These are phyloP conservation scores for Cantharis rufa DNA, from an alignment of 2,888 invertebrate species.

Conservation along the genomic window DNA sequence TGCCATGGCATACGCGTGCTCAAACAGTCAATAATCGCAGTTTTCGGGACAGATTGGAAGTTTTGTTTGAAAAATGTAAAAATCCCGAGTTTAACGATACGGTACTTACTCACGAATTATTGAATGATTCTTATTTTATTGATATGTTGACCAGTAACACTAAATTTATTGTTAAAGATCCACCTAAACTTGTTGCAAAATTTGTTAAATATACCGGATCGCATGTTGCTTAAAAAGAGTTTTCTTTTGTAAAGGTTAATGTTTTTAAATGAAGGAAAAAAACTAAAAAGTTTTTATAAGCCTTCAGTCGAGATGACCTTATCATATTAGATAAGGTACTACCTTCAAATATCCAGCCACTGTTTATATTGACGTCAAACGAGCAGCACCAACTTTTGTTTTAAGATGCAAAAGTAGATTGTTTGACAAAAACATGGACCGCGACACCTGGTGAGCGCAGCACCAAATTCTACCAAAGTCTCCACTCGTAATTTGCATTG, in stretches of 20 bases:
- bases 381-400: too few species aligned
- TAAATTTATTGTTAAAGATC: constrained; percentile 43
- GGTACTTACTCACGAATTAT: constrained; percentile 47
- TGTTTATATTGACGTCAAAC: too few species aligned
- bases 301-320: too few species aligned
- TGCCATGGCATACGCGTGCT: constrained; percentile 47
- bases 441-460: too few species aligned
- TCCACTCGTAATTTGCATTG: too few species aligned
- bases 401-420: too few species aligned
- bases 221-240: neutral
- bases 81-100: constrained; percentile 43
- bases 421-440: too few species aligned
- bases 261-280: too few species aligned
- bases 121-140: constrained; percentile 41
- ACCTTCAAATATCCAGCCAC: too few species aligned
- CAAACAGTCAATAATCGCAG: constrained; percentile 42
- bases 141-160: constrained; percentile 37
- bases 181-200: constrained; percentile 32
- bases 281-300: too few species aligned
- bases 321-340: too few species aligned
- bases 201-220: neutral
- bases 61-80: constrained; percentile 42
- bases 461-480: too few species aligned
- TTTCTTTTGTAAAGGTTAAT: neutral
- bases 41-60: constrained; percentile 43